Evolutionary conservation across 2,113 vertebrate species (phyloP), one percentile per base, ranked within the genome.

Genomic region (Martes martes): DNA sequence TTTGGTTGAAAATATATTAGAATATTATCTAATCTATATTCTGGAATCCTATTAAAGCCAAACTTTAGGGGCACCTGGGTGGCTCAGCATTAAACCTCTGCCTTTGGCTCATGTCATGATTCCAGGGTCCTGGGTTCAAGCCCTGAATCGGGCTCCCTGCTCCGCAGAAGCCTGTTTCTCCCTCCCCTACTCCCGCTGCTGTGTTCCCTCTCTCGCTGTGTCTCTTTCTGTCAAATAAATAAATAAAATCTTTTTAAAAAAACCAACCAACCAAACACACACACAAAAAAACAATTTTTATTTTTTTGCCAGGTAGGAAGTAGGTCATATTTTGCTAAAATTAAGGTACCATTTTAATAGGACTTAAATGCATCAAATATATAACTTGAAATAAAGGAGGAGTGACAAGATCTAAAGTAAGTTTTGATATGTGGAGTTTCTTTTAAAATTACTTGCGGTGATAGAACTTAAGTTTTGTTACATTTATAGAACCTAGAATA

Each of bases 251-350:
- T 55, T 55, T 55, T 55, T 1, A 55, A 55, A 55, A 47, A 55
- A 55, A 52, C 16, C 4, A 52, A 52, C 14, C 14, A 52, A 52
- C 15, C 52, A 55, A 55, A 55, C 16, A 47, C 4, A 11, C 47
- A 47, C 7, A 52, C 15, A 55, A 18, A 55, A 55, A 55, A 55
- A 55, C 1, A 18, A 55, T 18, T 79, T 87, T 69, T n/a, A 69
- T 89, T 65, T 42, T 69, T 57, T 73, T 6, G 14, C 47, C 82
- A 89, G 45, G 13, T 67, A 85, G 6, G n/a, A 84, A 65, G 1
- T 86, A 80, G 67, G 7, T 45, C 55, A 84, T 52, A 80, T 69
- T 94, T 76, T 92, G 26, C 19, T 59, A 95, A 96, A 95, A 50
- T 33, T 42, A 63, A 91, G 11, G 15, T 67, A 15, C 10, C 4